Conservation (phyloP, 2,888 invertebrate genomes). For the Erebia ligea region DNA sequence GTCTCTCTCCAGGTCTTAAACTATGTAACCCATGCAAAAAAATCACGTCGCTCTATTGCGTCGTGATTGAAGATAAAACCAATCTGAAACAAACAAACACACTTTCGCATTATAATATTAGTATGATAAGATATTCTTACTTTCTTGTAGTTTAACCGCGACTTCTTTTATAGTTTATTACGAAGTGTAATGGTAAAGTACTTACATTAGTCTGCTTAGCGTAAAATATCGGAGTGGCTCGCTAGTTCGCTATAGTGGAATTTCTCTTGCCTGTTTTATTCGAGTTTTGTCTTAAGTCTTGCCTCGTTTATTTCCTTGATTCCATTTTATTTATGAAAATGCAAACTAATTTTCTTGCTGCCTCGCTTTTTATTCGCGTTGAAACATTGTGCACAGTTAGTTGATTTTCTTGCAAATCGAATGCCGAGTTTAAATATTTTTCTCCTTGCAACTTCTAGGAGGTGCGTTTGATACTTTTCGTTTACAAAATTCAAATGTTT, state of each 20-base stretch:
- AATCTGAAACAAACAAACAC: no score
- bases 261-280: conserved; percentile 18
- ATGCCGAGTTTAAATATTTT: neutral
- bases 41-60: no score
- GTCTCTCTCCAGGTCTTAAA: no score
- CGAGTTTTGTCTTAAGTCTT: conserved; percentile 20
- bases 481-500: no score
- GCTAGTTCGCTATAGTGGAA: conserved; percentile 13
- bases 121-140: no score
- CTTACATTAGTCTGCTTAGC: conserved; percentile 22
- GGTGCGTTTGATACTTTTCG: no score
- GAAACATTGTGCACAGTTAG: neutral
- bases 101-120: no score
- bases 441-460: no score
- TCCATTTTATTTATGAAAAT: conserved; percentile 21
- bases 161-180: conserved; percentile 13
- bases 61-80: no score
- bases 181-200: conserved; percentile 15
- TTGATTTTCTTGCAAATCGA: neutral
- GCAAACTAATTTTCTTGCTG: conserved; percentile 17
- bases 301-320: conserved; percentile 19
- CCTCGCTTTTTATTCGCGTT: conserved; percentile 6
- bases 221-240: conserved; percentile 20
- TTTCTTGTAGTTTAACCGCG: conserved; percentile 3
- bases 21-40: no score